phyloP scores from a whole-genome alignment of 1,140 invertebrate genomes.

The Eupeodes corollae region DNA sequence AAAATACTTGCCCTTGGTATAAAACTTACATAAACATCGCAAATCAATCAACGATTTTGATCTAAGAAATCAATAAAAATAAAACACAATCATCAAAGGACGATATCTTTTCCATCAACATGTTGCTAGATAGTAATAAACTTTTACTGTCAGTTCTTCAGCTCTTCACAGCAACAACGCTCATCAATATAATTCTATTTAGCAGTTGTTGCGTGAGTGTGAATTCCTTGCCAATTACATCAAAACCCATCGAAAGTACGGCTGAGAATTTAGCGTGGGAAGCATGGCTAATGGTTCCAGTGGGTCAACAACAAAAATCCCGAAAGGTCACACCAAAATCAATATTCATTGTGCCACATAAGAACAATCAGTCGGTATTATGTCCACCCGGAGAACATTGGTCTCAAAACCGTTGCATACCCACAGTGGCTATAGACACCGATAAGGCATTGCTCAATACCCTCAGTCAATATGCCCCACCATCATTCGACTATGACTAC shows the following conservation, averaged over 20 bases:
- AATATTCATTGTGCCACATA: constrained; percentile 26
- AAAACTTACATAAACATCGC: no score
- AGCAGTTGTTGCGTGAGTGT: not conserved
- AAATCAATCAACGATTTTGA: no score
- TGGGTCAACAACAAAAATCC: constrained; percentile 23
- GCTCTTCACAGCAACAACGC: no score
- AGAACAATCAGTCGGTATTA: constrained; percentile 7
- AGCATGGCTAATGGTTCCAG: constrained; percentile 25
- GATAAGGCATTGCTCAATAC: constrained; percentile 12
- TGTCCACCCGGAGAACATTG: constrained; percentile 23
- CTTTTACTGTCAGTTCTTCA: no score
- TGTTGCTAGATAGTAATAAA: no score
- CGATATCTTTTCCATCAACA: no score
- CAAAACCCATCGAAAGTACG: constrained; percentile 31
- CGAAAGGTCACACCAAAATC: constrained; percentile 35
- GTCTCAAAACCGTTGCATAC: constrained; percentile 24
- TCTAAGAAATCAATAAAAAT: no score
- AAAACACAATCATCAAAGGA: no score
- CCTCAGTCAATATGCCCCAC: not conserved
- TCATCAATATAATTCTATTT: no score
- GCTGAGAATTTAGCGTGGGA: constrained; percentile 32
- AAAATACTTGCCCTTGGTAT: no score
- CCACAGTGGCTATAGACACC: constrained; percentile 22
- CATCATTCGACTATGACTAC: constrained; percentile 12
- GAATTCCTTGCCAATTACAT: constrained; percentile 27